Evolutionary conservation across 2,797 vertebrate genomes (phyloP), one percentile per base, ranked within the genome.

Genomic region (Smutsia gigantea): DNA sequence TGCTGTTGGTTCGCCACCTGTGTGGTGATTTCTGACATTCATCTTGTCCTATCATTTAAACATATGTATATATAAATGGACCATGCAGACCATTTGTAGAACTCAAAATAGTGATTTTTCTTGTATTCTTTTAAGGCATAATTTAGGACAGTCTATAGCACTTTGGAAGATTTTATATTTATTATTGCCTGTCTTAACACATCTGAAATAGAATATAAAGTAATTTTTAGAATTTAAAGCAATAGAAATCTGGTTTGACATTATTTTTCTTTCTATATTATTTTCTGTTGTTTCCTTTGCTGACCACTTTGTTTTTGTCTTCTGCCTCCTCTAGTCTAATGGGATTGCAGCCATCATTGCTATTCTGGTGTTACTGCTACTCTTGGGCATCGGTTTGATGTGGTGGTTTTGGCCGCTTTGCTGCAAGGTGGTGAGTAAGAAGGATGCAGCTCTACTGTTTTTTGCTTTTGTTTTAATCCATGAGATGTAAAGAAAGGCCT

Each of bases 351-450:
- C 99, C 14, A 74, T 98, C 5, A 99, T 99, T 7, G 99, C 99
- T 14, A 97, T 99, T 95, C 99, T 99, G 72, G 99, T 99, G 91
- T 98, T 99, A 55, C 39, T 99, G 18, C 39, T 99, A 18, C 97
- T 99, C 0, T 14, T 98, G 83, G 99, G 98, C 1, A 95, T 99
- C 0, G 99, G 97, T 39, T 98, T 99, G 75, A 98, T 99, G 97
- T 99, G 99, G 99, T 99, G 99, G 99, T 99, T 99, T 98, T 99
- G 99, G 99, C 99, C 99, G 37, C 99, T 99, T 49, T 99, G 99
- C 98, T 99, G 99, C 99, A 99, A 99, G 97, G 97, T 99, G 99
- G 99, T 99, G 97, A 99, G 99, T 99, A 96, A 95, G 92, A 88
- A 51, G 27, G 11, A 87, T 42, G 4, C 18, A 93, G 37, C 10